Evolutionary conservation across 2,797 vertebrate species (phyloP).

Genomic region (Caiman crocodilus): DNA sequence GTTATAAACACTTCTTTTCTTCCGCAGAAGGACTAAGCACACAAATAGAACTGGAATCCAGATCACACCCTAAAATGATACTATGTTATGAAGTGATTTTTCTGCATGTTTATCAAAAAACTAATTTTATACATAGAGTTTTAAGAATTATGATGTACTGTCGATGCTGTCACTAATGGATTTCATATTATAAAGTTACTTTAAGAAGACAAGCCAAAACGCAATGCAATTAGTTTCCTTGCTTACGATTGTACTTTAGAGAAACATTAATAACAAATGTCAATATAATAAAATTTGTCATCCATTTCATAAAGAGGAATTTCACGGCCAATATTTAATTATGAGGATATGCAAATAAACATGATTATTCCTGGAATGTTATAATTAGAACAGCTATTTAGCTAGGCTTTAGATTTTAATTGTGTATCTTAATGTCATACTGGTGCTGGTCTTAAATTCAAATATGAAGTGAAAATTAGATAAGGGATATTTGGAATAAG

Average conservation of each 20-base stretch:
- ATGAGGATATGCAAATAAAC: constrained; percentile 5
- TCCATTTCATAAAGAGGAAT: not conserved
- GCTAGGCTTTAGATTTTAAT: not conserved
- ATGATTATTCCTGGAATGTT: not conserved
- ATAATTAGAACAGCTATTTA: not conserved
- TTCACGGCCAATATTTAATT: not conserved
- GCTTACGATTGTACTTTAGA: not conserved
- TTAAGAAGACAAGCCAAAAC: constrained; percentile 13
- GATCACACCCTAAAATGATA: not conserved
- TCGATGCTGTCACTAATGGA: not conserved
- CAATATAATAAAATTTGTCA: constrained; percentile 8
- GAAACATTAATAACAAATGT: not conserved
- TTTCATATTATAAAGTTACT: not conserved
- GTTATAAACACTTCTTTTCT: not conserved
- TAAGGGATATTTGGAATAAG: not conserved
- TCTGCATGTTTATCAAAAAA: constrained; percentile 3
- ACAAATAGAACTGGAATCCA: not conserved
- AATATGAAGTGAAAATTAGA: not conserved
- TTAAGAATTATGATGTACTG: not conserved
- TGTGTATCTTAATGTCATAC: not conserved
- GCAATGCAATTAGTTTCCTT: not conserved
- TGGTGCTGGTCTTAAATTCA: not conserved
- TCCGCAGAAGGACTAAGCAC: not conserved
- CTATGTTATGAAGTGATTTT: not conserved
- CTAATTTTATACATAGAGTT: not conserved